Evolutionary conservation across 2,113 vertebrate species (phyloP), one percentile per base, ranked within the genome.

Genomic region (Bufo gargarizans): DNA sequence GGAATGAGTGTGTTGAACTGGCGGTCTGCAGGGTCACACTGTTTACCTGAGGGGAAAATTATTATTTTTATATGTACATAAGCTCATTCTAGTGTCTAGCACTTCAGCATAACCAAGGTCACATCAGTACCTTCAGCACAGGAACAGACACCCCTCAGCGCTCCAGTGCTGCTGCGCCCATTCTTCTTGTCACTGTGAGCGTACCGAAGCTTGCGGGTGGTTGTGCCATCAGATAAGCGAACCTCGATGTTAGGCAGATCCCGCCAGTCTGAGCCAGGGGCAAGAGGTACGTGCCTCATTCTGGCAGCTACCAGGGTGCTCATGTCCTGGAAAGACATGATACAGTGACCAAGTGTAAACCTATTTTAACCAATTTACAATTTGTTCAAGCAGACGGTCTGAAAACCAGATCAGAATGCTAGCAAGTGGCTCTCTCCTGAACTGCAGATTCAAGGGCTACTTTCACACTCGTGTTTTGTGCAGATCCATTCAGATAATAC

Each of bases 1-100:
- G 98, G 98, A 91, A 99, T 97, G 74, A 99, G 94, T 0, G 98
- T 99, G 94, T 97, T 98, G 91, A 99, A 99, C 90, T 99, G 98
- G 12, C 98, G 91, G 92, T 98, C 97, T 0, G 95, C 94, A 0
- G 98, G 92, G 89, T 99, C 98, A 4, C 98, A 99, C 0, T 95
- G 92, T 19, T 94, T 97, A 61, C 97, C 97, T 94, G 84, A 55
- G 56, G 67, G 53, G 9, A 14, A 61, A 33, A 33, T 33, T 33
- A 33, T 33, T 33, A 33, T 33, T 33, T 33, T 33, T 33, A 8
- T 2, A 56, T 1, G 3, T 33, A 5, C 6, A n/a, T 58, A 20
- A 63, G 17, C 3, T 59, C 14, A 59, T 59, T 4, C 4, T 2
- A 63, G 56, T 10, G 10, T 11, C 58, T 14, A 59, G 13, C 61